phyloP scores from a whole-genome alignment of 2,888 invertebrate species.

The Schrankia costaestrigalis region DNA sequence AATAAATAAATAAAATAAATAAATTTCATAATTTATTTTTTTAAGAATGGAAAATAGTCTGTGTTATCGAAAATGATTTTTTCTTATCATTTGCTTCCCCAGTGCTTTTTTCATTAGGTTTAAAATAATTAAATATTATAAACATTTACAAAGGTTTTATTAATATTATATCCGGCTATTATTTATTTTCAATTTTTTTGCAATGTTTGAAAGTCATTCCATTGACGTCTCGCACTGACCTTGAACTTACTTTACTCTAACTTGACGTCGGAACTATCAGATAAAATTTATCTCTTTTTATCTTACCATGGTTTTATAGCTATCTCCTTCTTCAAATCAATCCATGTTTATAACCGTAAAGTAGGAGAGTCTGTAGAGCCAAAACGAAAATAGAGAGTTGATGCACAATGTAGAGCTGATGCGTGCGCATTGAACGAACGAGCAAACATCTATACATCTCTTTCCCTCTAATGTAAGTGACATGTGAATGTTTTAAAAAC shows the following conservation, averaged over 20 bases:
- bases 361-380: slow-evolving; percentile 19
- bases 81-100: too few species aligned
- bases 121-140: too few species aligned
- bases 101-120: too few species aligned
- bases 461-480: slow-evolving; percentile 16
- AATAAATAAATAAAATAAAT: too few species aligned
- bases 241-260: not conserved
- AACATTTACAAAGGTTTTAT: too few species aligned
- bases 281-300: slow-evolving; percentile 9
- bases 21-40: too few species aligned
- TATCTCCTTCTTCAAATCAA: slow-evolving; percentile 10
- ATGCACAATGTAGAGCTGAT: slow-evolving; percentile 3
- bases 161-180: too few species aligned
- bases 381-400: slow-evolving; percentile 11
- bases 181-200: not conserved
- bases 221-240: too few species aligned
- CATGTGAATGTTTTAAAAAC: slow-evolving; percentile 14
- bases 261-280: not conserved
- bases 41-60: too few species aligned
- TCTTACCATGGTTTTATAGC: not conserved
- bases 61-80: too few species aligned
- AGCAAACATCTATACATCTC: slow-evolving; percentile 11
- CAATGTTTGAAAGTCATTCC: too few species aligned
- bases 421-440: slow-evolving; percentile 3
- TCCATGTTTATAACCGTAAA: too few species aligned